Percentiles rank a stretch among this genome's conserved stretches.
Conservation (phyloP, 2,113 vertebrate genomes). For the Haplochromis vanheusdeni region DNA sequence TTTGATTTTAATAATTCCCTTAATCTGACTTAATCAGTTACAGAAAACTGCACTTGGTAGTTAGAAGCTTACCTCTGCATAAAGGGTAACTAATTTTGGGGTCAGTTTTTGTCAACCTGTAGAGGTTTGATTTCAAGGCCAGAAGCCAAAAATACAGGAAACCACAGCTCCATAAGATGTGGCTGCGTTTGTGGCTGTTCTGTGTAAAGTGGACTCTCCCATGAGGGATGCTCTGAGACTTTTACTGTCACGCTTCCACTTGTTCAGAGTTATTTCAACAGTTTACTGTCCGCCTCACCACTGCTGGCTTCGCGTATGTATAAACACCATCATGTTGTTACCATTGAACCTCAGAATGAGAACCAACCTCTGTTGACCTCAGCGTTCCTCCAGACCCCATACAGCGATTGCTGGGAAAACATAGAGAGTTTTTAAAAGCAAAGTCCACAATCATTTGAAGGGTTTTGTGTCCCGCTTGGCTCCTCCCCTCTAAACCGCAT, state of each 20-base stretch:
- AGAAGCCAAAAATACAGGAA: neutral
- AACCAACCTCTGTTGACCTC: slow-evolving; percentile 25
- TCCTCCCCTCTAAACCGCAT: slow-evolving; percentile 46
- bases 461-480: slow-evolving; percentile 23
- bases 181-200: neutral
- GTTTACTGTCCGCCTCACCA: slow-evolving; percentile 13
- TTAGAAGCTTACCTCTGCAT: neutral
- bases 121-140: neutral
- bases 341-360: slow-evolving; percentile 23
- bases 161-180: neutral
- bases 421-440: slow-evolving; percentile 42
- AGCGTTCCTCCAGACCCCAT: slow-evolving; percentile 31
- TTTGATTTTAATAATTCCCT: neutral
- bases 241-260: slow-evolving; percentile 19
- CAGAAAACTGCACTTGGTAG: neutral
- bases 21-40: neutral
- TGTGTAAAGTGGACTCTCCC: neutral
- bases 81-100: neutral
- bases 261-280: slow-evolving; percentile 29
- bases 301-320: neutral
- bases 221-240: neutral
- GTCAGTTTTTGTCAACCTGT: neutral
- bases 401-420: slow-evolving; percentile 44
- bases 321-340: slow-evolving; percentile 31
- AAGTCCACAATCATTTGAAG: slow-evolving; percentile 49